Evolutionary conservation across 2,888 invertebrate species (phyloP).

Genomic region (Dioctria linearis): DNA sequence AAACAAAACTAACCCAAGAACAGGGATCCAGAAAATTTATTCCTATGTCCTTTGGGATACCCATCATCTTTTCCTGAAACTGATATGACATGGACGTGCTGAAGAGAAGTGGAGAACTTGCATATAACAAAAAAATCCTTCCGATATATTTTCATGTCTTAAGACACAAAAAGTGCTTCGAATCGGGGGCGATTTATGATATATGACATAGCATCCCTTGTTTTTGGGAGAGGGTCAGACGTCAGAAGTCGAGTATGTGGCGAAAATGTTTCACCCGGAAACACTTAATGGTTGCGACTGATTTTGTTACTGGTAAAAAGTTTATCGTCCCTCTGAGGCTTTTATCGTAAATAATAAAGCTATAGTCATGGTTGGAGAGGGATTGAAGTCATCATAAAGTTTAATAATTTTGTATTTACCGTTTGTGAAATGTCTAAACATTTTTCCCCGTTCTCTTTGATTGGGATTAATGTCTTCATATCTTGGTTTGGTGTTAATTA

Average conservation of each 20-base stretch:
- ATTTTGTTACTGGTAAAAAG: conserved; percentile 36
- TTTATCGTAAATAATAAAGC: conserved; percentile 5
- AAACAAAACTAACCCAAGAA: not conserved
- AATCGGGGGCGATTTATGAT: conserved; percentile 45
- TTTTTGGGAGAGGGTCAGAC: conserved; percentile 32
- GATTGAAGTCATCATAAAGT: no score
- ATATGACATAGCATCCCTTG: conserved; percentile 32
- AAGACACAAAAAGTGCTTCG: conserved; percentile 25
- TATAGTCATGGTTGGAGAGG: not conserved
- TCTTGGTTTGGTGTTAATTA: not conserved
- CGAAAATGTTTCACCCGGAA: conserved; percentile 46
- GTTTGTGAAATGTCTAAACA: not conserved
- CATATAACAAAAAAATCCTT: conserved; percentile 19
- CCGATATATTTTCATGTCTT: conserved; percentile 32
- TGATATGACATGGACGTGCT: conserved; percentile 26
- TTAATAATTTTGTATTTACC: no score
- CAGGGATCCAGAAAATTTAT: conserved; percentile 22
- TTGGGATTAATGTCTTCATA: not conserved
- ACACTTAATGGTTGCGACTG: conserved; percentile 45
- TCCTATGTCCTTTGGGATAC: conserved; percentile 43
- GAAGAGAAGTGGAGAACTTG: not conserved
- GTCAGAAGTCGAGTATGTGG: conserved; percentile 45
- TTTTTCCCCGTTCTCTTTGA: not conserved
- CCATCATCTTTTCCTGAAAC: conserved; percentile 42
- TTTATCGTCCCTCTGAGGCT: conserved; percentile 31